These are phyloP conservation scores for Planiliza haematocheilus DNA, from an alignment of 2,113 vertebrate genomes.

Conservation along the genomic window DNA sequence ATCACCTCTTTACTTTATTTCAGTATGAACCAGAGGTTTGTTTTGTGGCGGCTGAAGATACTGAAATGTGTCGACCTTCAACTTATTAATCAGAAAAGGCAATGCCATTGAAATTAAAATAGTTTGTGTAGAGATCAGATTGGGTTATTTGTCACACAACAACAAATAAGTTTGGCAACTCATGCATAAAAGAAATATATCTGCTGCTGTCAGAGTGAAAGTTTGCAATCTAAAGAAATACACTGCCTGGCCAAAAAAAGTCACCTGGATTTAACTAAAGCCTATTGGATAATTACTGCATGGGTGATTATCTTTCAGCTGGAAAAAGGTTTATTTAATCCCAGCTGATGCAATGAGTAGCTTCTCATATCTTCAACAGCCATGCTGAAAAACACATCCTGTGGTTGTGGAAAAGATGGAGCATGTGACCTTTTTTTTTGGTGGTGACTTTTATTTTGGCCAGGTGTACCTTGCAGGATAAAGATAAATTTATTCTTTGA, in stretches of 20 bases:
- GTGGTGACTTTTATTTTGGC: too few relatives aligned
- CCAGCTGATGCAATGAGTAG: too few relatives aligned
- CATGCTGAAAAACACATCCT: too few relatives aligned
- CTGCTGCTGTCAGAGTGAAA: not conserved
- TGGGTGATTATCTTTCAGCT: too few relatives aligned
- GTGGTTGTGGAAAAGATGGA: too few relatives aligned
- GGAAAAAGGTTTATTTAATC: too few relatives aligned
- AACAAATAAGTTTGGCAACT: slow-evolving; percentile 14
- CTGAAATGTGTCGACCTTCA: slow-evolving; percentile 1
- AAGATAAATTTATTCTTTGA: not conserved
- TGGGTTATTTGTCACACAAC: slow-evolving; percentile 7
- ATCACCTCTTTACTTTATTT: not conserved
- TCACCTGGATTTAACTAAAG: too few relatives aligned
- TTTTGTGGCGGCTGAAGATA: not conserved
- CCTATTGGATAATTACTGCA: too few relatives aligned
- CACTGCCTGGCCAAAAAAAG: too few relatives aligned
- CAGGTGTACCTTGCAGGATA: not conserved
- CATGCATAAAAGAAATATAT: slow-evolving; percentile 22
- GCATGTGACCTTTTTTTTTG: too few relatives aligned
- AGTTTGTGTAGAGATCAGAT: slow-evolving; percentile 3
- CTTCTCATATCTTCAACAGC: too few relatives aligned
- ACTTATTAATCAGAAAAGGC: slow-evolving; percentile 2
- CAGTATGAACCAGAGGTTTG: not conserved
- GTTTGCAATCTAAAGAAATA: too few relatives aligned
- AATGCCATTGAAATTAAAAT: not conserved